These are phyloP conservation scores for Lycocerus yunnanus DNA, from an alignment of 2,888 invertebrate species.

Conservation along the genomic window DNA sequence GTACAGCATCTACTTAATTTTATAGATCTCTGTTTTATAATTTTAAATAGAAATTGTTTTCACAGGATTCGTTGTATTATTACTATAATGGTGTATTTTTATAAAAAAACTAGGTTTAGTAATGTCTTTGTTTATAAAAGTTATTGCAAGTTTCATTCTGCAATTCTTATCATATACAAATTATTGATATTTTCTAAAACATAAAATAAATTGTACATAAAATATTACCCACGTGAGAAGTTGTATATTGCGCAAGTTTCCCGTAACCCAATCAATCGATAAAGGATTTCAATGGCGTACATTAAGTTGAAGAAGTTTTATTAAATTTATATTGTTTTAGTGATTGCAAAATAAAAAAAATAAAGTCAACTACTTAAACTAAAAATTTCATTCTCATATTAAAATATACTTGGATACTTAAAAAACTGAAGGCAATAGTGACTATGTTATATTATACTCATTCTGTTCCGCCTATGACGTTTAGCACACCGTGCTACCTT, in stretches of 20 bases:
- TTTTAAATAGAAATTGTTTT: too few relatives aligned
- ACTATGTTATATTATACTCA: background rate
- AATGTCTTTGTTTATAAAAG: background rate
- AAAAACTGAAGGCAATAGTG: background rate
- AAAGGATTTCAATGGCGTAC: constrained; percentile 31
- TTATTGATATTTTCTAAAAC: background rate
- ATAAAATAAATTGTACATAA: constrained; percentile 9
- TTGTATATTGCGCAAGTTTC: constrained; percentile 36
- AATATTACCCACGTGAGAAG: constrained; percentile 36
- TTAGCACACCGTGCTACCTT: background rate
- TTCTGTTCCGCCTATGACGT: background rate
- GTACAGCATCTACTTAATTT: background rate
- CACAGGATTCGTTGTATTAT: too few relatives aligned
- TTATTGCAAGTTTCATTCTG: background rate
- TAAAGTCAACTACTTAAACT: background rate
- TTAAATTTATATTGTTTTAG: background rate
- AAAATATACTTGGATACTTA: background rate
- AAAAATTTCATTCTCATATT: background rate
- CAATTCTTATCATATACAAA: background rate
- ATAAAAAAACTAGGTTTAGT: background rate
- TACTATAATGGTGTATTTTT: background rate
- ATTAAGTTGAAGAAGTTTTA: background rate
- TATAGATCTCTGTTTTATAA: background rate
- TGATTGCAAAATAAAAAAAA: background rate
- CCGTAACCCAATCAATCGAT: constrained; percentile 36